Evolutionary conservation across 2,113 vertebrate species (phyloP), one percentile per base, ranked within the genome.

Genomic region (Leucosticte australis): DNA sequence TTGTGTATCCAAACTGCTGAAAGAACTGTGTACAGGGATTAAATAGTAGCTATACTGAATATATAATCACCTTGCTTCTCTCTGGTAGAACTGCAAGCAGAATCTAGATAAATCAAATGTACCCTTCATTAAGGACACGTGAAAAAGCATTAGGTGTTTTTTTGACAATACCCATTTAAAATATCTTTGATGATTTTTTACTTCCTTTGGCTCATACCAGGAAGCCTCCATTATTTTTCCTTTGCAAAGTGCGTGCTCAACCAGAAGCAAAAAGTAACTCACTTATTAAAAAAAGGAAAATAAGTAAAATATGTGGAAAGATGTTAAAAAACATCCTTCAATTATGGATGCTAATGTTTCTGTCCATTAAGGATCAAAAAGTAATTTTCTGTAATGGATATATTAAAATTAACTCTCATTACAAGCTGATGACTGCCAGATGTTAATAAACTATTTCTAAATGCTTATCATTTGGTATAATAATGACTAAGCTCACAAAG

Each of bases 361-460:
- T 83, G 87, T 88, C 90, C 64, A 86, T 95, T 95, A 92, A 74
- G 63, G 55, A 74, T 86, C 63, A 86, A 88, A 92, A 95, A 83
- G 46, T 74, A 90, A 75, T 90, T 83, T 93, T 94, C 60, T 83
- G 26, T 68, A 95, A 80, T 59, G 44, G 42, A 74, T 53, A 6
- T 86, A 80, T 80, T 80, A 77, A 90, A 94, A 92, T 91, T 91
- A 75, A 35, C 13, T 71, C 77, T 85, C 70, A 75, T 91, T 94
- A 88, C 41, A 70, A 94, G 53, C 22, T 95, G 83, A 87, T 92
- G 60, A 86, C 23, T 89, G 27, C 76, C 93, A 94, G 88, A 86
- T 94, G 82, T 80, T 92, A 92, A 85, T 42, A 93, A 90, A 83
- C 56, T 84, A 74, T 93, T 90, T 52, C 52, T 93, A 92, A 92